These are phyloP conservation scores for Sarcophaga caerulescens DNA, from an alignment of 2,888 invertebrate genomes.

Conservation along the genomic window DNA sequence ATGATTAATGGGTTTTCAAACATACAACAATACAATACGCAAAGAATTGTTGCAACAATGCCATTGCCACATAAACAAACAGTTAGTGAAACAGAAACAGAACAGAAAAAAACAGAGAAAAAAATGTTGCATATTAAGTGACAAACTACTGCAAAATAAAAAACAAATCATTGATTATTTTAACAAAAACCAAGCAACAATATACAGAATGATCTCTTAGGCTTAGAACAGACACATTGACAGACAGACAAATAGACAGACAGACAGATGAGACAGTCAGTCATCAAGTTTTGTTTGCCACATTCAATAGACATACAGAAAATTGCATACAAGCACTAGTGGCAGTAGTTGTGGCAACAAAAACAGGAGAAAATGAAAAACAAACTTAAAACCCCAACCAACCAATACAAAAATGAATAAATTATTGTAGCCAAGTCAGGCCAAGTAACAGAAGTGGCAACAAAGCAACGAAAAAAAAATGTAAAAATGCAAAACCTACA, in stretches of 20 bases:
- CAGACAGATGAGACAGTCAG: constrained; percentile 21
- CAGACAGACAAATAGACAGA: constrained; percentile 15
- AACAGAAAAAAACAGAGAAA: constrained; percentile 14
- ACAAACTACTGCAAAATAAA: constrained; percentile 69
- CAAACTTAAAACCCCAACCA: constrained; percentile 31
- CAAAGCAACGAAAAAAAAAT: constrained; percentile 19
- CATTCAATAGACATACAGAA: constrained; percentile 52
- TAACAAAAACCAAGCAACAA: constrained; percentile 34
- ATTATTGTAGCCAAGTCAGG: constrained; percentile 40
- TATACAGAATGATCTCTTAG: constrained; percentile 19
- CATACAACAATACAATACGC: constrained; percentile 23
- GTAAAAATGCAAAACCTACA: constrained; percentile 67
- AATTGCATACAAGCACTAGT: constrained; percentile 57
- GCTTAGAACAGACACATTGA: neutral
- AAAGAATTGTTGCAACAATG: constrained; percentile 55
- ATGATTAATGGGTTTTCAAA: constrained; percentile 67
- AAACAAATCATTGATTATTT: constrained; percentile 67
- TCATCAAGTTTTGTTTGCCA: neutral
- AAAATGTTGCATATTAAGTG: constrained; percentile 68
- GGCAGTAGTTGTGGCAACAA: constrained; percentile 16
- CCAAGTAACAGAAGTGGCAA: constrained; percentile 11
- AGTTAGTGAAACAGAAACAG: neutral
- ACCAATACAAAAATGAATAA: constrained; percentile 67
- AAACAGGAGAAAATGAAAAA: constrained; percentile 20
- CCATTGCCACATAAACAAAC: constrained; percentile 53